phyloP scores from a whole-genome alignment of 1,140 invertebrate genomes.

The Cataglyphis hispanica region DNA sequence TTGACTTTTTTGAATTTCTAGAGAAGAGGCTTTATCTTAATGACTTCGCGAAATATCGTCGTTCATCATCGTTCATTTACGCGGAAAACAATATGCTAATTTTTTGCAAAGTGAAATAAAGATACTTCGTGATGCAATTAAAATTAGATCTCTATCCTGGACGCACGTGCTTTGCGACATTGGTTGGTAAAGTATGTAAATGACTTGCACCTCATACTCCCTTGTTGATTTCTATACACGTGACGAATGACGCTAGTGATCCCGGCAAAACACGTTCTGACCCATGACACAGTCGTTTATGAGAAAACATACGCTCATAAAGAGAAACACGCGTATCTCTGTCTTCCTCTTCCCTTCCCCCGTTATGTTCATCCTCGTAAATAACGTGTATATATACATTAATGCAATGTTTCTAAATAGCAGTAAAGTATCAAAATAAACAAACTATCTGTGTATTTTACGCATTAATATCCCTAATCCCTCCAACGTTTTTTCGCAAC shows the following conservation, averaged over 20 bases:
- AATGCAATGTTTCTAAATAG: constrained; percentile 3
- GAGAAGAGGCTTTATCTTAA: background rate
- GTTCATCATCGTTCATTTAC: background rate
- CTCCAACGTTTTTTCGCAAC: too few relatives aligned
- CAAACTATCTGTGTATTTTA: too few relatives aligned
- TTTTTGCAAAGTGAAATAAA: background rate
- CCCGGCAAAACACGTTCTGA: constrained; percentile 19
- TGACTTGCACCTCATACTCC: background rate
- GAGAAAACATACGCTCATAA: background rate
- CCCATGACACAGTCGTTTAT: constrained; percentile 30
- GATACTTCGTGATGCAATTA: background rate
- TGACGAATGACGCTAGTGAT: constrained; percentile 19
- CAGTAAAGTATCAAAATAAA: background rate
- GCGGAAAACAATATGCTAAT: background rate
- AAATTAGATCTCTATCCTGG: background rate
- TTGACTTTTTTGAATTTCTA: background rate
- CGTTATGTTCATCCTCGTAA: background rate
- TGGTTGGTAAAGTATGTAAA: constrained; percentile 6
- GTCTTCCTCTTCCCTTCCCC: background rate
- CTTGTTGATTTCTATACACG: constrained; percentile 28
- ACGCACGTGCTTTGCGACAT: constrained; percentile 6
- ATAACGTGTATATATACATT: background rate
- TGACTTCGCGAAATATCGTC: background rate
- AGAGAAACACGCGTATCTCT: too few relatives aligned
- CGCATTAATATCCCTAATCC: too few relatives aligned